These are phyloP conservation scores for Parapsyche elsis DNA, from an alignment of 1,140 invertebrate genomes.

Conservation along the genomic window DNA sequence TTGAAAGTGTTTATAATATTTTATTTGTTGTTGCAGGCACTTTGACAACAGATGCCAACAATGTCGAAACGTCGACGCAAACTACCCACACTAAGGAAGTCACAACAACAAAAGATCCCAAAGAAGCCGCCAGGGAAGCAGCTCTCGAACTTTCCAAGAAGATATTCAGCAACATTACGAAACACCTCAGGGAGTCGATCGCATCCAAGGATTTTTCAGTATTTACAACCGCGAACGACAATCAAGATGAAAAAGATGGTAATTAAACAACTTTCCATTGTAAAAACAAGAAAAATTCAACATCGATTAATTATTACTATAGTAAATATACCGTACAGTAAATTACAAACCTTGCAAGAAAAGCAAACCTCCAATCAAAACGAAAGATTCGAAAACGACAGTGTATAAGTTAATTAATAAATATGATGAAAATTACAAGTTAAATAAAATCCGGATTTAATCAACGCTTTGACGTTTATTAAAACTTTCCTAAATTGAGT, in stretches of 20 bases:
- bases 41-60: constrained; percentile 45
- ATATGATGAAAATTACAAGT: too few relatives aligned
- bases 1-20: not conserved
- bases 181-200: constrained; percentile 65
- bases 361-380: too few relatives aligned
- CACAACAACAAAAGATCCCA: constrained; percentile 50
- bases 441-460: too few relatives aligned
- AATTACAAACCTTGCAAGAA: too few relatives aligned
- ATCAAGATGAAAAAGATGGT: constrained; percentile 64
- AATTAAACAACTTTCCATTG: constrained; percentile 36
- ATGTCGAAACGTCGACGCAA: constrained; percentile 25
- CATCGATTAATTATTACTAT: too few relatives aligned
- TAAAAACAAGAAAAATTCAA: too few relatives aligned
- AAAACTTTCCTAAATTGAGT: too few relatives aligned
- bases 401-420: too few relatives aligned
- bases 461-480: too few relatives aligned
- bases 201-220: constrained; percentile 54
- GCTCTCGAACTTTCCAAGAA: constrained; percentile 65
- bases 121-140: constrained; percentile 57
- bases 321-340: too few relatives aligned
- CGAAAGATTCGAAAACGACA: too few relatives aligned
- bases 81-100: constrained; percentile 23
- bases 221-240: constrained; percentile 59
- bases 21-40: constrained; percentile 45
- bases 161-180: constrained; percentile 67